These are phyloP conservation scores for Cirrhinus mrigala DNA, from an alignment of 2,797 vertebrate genomes.

Conservation along the genomic window DNA sequence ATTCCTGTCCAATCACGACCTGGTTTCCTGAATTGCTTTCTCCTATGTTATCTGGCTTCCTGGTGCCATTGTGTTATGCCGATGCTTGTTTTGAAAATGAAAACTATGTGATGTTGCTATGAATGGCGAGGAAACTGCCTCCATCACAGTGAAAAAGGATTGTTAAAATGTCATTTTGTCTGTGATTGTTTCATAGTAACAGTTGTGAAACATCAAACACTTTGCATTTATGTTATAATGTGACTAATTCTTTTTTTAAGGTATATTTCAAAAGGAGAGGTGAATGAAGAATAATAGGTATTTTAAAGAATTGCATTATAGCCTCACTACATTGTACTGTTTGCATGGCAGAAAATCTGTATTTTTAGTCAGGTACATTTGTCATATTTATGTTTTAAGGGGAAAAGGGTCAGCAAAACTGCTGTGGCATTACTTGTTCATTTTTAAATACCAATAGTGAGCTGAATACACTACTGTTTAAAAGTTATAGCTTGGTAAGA, in stretches of 20 bases:
- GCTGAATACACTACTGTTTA: background rate
- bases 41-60: slow-evolving; percentile 74
- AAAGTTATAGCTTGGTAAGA: background rate
- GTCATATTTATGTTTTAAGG: background rate
- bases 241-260: no score
- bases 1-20: slow-evolving; percentile 32
- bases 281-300: no score
- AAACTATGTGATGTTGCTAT: slow-evolving; percentile 9
- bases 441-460: background rate
- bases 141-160: background rate
- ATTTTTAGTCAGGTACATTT: background rate
- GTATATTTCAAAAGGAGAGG: no score
- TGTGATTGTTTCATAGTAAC: background rate
- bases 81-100: slow-evolving; percentile 31
- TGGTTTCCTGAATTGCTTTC: slow-evolving; percentile 71
- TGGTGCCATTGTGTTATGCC: slow-evolving; percentile 70
- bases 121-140: background rate
- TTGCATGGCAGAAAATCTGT: no score
- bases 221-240: no score
- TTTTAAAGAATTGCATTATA: no score
- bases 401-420: no score
- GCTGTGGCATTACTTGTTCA: no score
- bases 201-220: background rate
- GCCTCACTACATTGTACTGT: no score
- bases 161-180: background rate